These are phyloP conservation scores for Theodoxus fluviatilis DNA, from an alignment of 2,888 invertebrate genomes.

Conservation along the genomic window DNA sequence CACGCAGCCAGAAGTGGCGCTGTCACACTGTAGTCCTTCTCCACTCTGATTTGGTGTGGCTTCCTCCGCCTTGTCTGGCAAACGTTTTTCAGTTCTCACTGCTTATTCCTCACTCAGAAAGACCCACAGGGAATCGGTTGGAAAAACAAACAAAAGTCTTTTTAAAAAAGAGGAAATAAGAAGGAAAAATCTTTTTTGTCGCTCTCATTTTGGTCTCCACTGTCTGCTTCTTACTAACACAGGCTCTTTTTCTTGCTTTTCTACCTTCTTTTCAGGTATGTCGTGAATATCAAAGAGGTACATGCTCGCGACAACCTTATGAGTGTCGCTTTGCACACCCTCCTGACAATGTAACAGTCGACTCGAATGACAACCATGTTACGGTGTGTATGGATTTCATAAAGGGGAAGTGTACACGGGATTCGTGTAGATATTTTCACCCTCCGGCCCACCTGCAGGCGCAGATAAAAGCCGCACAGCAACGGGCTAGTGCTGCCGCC, in stretches of 20 bases:
- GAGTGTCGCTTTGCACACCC: slow-evolving; percentile 99
- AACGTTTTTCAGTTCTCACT: too few species aligned
- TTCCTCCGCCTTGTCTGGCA: too few species aligned
- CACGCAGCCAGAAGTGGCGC: too few species aligned
- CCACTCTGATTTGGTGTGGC: too few species aligned
- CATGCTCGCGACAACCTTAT: slow-evolving; percentile 95
- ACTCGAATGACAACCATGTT: slow-evolving; percentile 93
- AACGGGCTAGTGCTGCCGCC: slow-evolving; percentile 64
- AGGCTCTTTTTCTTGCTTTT: slow-evolving; percentile 28
- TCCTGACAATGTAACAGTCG: slow-evolving; percentile 90
- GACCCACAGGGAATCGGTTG: neutral
- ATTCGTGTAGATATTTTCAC: slow-evolving; percentile 99
- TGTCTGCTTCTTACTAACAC: slow-evolving; percentile 25
- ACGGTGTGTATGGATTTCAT: slow-evolving; percentile 99
- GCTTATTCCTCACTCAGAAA: too few species aligned
- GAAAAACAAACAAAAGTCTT: neutral
- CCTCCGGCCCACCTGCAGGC: slow-evolving; percentile 96
- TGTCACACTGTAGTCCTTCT: too few species aligned
- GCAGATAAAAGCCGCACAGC: slow-evolving; percentile 77
- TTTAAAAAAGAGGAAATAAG: neutral
- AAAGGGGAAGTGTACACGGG: slow-evolving; percentile 84
- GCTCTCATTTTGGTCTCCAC: neutral
- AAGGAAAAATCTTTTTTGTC: slow-evolving; percentile 60
- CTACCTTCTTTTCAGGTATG: slow-evolving; percentile 69
- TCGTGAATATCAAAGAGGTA: slow-evolving; percentile 98